Base-by-base conservation (phyloP, 2,888 invertebrate species). In the Frankliniella fusca region DNA sequence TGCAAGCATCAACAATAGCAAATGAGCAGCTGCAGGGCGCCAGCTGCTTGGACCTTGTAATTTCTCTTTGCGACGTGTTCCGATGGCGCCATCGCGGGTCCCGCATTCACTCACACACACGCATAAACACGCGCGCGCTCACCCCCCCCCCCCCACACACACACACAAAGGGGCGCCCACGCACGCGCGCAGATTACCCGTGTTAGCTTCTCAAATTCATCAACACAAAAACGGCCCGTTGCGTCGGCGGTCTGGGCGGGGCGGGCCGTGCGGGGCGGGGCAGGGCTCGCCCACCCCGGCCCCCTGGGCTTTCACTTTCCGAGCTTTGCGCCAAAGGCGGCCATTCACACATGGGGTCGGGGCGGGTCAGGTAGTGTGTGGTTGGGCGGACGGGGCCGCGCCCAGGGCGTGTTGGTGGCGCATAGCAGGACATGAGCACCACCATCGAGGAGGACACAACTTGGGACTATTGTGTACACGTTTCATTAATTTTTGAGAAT, bases 121-220 rank as follows among this genome's bases (percentile, higher is more conserved):
- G 20, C 65, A 65, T 20, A 65, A 11, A 65, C 65, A 65, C 65
- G n/a, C 65, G n/a, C 65, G n/a, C 65, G n/a, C n/a, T 2, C 65
- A n/a, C 15, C n/a, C 54, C 54, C 15, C 9, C 50, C 50, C 50
- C 10, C 65, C 65, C 65, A 65, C 65, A 23, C 70, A 23, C 70
- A 11, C 15, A 7, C 61, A n/a, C 61, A 20, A 20, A 15, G 15
- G 20, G 7, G 20, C 61, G 61, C 61, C 70, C 70, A 23, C 70
- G 23, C 70, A 70, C 70, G 70, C 9, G 11, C 70, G 70, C 70
- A n/a, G 70, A 70, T 70, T 70, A 70, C 70, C 54, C 70, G 23
- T 70, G 70, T 70, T 70, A 23, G 70, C 70, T 23, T 70, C 70
- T 70, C 70, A 23, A 70, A 70, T 70, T 70, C 70, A 70, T 70